A percentile compares a stretch with the other conserved stretches of the same genome.
phyloP scores from a whole-genome alignment of 2,113 vertebrate genomes.

The Thalassoma bifasciatum region DNA sequence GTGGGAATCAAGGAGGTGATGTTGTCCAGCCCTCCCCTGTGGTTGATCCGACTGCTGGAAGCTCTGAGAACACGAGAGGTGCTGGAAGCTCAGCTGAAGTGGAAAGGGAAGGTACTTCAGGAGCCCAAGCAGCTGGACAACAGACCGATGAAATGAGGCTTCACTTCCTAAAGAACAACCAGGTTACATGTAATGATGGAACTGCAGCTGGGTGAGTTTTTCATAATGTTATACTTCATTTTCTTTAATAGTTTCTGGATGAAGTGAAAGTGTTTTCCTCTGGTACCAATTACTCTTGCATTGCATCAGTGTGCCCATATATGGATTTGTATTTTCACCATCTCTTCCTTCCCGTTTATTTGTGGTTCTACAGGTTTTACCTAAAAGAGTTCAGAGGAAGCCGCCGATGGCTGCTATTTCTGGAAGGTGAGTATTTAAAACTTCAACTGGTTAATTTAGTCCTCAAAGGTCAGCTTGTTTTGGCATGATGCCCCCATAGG shows the following conservation, averaged over 20 bases:
- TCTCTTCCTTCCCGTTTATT: conserved; percentile 60
- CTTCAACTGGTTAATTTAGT: conserved; percentile 74
- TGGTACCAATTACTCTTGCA: too few relatives aligned
- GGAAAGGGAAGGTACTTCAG: conserved; percentile 51
- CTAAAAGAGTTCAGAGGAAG: conserved; percentile 84
- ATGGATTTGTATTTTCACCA: conserved; percentile 34
- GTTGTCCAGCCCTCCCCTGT: conserved; percentile 48
- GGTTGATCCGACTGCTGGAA: conserved; percentile 49
- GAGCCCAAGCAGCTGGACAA: conserved; percentile 49
- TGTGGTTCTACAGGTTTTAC: conserved; percentile 79
- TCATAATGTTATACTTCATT: background rate
- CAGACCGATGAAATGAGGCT: conserved; percentile 84
- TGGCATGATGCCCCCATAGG: conserved; percentile 45
- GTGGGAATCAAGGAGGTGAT: conserved; percentile 60
- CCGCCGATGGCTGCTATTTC: conserved; percentile 84
- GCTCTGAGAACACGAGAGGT: conserved; percentile 12
- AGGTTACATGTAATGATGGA: conserved; percentile 81
- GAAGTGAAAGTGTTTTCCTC: too few relatives aligned
- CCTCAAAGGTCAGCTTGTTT: conserved; percentile 71
- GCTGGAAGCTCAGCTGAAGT: conserved; percentile 50
- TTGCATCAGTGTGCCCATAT: conserved; percentile 3
- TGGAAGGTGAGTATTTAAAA: conserved; percentile 85
- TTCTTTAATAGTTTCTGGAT: too few relatives aligned
- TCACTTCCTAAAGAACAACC: conserved; percentile 79
- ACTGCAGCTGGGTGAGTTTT: conserved; percentile 79